These are phyloP conservation scores for Hirtodrosophila cameraria DNA, from an alignment of 2,888 invertebrate genomes.

Conservation along the genomic window DNA sequence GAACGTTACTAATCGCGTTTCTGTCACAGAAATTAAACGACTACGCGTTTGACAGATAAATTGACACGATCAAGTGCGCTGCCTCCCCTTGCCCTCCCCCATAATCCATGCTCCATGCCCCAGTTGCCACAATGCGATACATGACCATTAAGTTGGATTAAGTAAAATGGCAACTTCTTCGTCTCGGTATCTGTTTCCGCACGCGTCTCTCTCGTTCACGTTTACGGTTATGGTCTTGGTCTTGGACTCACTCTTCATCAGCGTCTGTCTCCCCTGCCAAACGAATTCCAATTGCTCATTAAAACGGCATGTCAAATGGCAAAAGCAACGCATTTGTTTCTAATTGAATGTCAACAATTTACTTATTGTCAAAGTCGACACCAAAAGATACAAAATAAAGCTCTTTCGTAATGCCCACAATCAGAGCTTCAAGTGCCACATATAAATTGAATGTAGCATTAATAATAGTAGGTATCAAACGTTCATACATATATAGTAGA, in stretches of 20 bases:
- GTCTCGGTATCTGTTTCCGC: neutral
- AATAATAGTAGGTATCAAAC: no score
- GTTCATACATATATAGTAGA: no score
- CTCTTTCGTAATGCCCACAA: slow-evolving; percentile 32
- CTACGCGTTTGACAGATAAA: slow-evolving; percentile 77
- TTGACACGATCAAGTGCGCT: slow-evolving; percentile 77
- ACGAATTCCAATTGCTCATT: slow-evolving; percentile 61
- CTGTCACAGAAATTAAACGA: slow-evolving; percentile 80
- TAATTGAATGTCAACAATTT: slow-evolving; percentile 68
- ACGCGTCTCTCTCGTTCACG: neutral
- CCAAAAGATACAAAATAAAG: slow-evolving; percentile 22
- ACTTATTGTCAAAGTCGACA: slow-evolving; percentile 46
- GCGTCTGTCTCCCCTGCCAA: slow-evolving; percentile 7
- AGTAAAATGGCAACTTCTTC: slow-evolving; percentile 69
- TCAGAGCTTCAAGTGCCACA: slow-evolving; percentile 16
- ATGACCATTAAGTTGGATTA: slow-evolving; percentile 68
- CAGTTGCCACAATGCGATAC: slow-evolving; percentile 22
- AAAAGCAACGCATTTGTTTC: slow-evolving; percentile 50
- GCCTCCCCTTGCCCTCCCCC: slow-evolving; percentile 19
- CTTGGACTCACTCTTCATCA: slow-evolving; percentile 4
- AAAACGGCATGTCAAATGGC: slow-evolving; percentile 54
- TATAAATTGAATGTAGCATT: no score
- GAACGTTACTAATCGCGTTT: slow-evolving; percentile 74
- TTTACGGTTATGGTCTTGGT: neutral
- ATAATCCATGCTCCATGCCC: no score